Evolutionary conservation across 2,797 vertebrate species (phyloP), one percentile per base, ranked within the genome.

Genomic region (Myotis daubentonii): DNA sequence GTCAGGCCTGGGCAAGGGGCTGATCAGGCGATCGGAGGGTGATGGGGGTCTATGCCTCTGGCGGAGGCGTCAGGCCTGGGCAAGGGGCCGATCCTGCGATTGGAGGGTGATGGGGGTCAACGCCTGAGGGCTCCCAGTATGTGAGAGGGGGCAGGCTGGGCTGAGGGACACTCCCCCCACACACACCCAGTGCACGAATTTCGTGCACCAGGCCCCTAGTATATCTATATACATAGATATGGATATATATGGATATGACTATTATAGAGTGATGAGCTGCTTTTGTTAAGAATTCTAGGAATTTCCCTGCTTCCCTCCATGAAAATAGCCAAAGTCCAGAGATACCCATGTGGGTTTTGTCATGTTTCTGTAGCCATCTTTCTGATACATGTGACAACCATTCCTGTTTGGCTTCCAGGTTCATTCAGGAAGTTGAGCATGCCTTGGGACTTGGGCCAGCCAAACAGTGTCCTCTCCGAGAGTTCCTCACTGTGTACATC

Each of bases 401-500:
- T 68, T 72, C 62, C 70, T 38, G n/a, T 44, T 3, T 98, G 30
- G 96, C 60, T 95, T 70, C 33, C 98, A 99, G 99, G 95, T 99
- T 99, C 82, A 99, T 99, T 97, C 99, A 99, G 96, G 99, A 99
- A 98, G 99, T 99, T 10, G 99, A 99, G 97, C 97, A 98, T 0
- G 99, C 98, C 97, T 98, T 99, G 98, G 99, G 99, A 25, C 98
- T 99, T 6, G 98, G 99, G 57, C 99, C 99, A n/a, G 98, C 98
- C 96, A 99, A 99, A 96, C 99, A 99, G 98, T 99, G 99, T 95
- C 99, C 99, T 0, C 99, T 99, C 49, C 97, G 99, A 11, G 99
- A 99, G 80, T 99, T 99, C 98, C 99, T 99, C 97, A 99, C 99
- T 8, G 97, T 99, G 97, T 99, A 99, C 98, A 99, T 99, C 98